These are phyloP conservation scores for Endotricha flammealis DNA, from an alignment of 2,888 invertebrate genomes.

Conservation along the genomic window DNA sequence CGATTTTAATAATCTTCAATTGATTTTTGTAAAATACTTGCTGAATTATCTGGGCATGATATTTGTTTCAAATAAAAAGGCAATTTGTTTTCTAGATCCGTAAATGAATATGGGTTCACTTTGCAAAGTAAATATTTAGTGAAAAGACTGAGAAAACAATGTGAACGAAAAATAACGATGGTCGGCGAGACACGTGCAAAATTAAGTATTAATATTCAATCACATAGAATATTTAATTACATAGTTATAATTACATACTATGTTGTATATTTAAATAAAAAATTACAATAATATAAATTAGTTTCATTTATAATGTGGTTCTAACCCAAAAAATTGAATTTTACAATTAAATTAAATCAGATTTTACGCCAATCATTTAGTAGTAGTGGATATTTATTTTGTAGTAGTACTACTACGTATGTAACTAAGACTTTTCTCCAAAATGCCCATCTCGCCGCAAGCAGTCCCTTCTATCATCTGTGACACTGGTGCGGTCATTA, in stretches of 20 bases:
- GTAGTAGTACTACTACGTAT: too few relatives aligned
- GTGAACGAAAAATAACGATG: slow-evolving; percentile 45
- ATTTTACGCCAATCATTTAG: too few relatives aligned
- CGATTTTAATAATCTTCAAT: too few relatives aligned
- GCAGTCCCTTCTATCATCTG: slow-evolving; percentile 69
- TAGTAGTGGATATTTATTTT: too few relatives aligned
- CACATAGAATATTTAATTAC: slow-evolving; percentile 66
- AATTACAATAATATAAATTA: slow-evolving; percentile 36
- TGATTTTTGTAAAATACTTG: too few relatives aligned
- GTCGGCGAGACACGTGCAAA: slow-evolving; percentile 43
- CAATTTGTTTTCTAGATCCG: slow-evolving; percentile 6
- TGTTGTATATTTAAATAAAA: slow-evolving; percentile 76
- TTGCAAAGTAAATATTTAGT: slow-evolving; percentile 34
- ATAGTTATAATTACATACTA: slow-evolving; percentile 67
- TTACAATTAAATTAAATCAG: too few relatives aligned
- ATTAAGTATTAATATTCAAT: slow-evolving; percentile 52
- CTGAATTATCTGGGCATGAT: too few relatives aligned
- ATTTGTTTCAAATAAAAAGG: too few relatives aligned
- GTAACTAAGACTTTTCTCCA: slow-evolving; percentile 24
- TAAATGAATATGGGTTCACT: slow-evolving; percentile 10
- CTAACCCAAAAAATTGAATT: too few relatives aligned
- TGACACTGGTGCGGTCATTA: slow-evolving; percentile 63
- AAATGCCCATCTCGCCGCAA: slow-evolving; percentile 45
- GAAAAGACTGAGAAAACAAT: slow-evolving; percentile 53
- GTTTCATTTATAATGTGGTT: slow-evolving; percentile 23